A percentile compares a stretch with the other conserved stretches of the same genome.
phyloP scores from a whole-genome alignment of 2,888 invertebrate species.

The Alloscopus bannaensis region DNA sequence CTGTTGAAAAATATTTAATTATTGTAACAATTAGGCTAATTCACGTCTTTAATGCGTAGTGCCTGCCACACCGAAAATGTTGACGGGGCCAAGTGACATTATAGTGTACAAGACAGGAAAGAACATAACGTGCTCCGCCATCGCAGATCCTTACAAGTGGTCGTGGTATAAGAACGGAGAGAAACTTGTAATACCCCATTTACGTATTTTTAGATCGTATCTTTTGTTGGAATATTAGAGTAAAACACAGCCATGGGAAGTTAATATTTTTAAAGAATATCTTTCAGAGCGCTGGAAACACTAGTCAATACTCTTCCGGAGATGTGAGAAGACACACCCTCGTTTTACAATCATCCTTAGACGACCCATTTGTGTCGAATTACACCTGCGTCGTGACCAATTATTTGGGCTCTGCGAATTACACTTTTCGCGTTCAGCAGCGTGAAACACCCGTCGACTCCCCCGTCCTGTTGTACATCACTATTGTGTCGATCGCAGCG shows the following conservation, averaged over 20 bases:
- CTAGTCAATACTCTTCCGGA: not conserved
- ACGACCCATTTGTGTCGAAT: not conserved
- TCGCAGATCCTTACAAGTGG: constrained; percentile 18
- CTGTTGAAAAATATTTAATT: not conserved
- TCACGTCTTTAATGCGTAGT: not conserved
- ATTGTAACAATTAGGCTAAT: too few species aligned
- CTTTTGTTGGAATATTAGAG: too few species aligned
- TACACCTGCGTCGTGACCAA: constrained; percentile 3
- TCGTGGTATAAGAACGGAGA: constrained; percentile 33
- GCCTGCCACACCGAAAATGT: not conserved
- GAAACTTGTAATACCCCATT: constrained; percentile 25
- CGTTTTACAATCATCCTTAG: not conserved
- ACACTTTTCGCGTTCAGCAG: constrained; percentile 24
- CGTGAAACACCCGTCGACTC: not conserved
- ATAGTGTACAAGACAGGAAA: constrained; percentile 11
- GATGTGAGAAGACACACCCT: not conserved
- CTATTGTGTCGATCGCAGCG: not conserved
- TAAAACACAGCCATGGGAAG: too few species aligned
- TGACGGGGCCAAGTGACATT: not conserved
- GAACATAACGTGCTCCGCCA: constrained; percentile 22
- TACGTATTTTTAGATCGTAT: too few species aligned
- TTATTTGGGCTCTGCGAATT: constrained; percentile 25
- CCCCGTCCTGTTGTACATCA: not conserved
- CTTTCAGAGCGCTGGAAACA: not conserved
- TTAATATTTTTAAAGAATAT: constrained; percentile 76